These are phyloP conservation scores for Ormyrus rosae DNA, from an alignment of 2,888 invertebrate species.

Conservation along the genomic window DNA sequence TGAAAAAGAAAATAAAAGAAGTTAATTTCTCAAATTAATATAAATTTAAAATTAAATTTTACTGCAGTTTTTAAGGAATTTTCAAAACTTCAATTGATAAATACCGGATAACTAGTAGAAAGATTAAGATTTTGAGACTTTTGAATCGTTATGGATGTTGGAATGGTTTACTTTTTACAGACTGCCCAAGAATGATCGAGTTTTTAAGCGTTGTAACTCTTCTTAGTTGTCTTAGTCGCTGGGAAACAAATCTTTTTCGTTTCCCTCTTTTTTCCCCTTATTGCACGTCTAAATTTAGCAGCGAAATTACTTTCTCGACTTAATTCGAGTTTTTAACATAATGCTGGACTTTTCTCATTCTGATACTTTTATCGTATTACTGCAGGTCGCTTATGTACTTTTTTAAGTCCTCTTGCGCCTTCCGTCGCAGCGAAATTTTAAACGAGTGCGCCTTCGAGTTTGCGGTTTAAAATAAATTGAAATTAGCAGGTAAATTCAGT, in stretches of 20 bases:
- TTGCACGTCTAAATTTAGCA: background rate
- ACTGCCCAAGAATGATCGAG: constrained; percentile 29
- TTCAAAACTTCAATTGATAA: no score
- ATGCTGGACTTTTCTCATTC: constrained; percentile 1
- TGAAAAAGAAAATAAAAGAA: no score
- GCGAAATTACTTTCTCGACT: constrained; percentile 26
- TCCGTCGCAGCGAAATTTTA: background rate
- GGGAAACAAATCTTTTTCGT: constrained; percentile 38
- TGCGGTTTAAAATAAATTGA: no score
- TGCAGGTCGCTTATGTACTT: no score
- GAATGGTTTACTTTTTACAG: constrained; percentile 18
- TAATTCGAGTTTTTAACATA: constrained; percentile 29
- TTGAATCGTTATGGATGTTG: constrained; percentile 38
- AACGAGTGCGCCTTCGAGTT: no score
- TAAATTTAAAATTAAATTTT: no score
- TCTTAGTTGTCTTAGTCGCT: background rate
- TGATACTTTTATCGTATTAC: background rate
- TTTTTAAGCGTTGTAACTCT: constrained; percentile 38
- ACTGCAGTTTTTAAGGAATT: no score
- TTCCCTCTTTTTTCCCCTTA: background rate
- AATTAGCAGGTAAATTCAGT: no score
- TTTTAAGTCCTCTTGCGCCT: background rate
- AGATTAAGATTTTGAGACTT: constrained; percentile 31
- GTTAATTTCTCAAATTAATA: no score
- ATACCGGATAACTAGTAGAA: constrained; percentile 1